A percentile compares a stretch with the other conserved stretches of the same genome.
phyloP scores from a whole-genome alignment of 2,797 vertebrate genomes.

The Aplochiton taeniatus region DNA sequence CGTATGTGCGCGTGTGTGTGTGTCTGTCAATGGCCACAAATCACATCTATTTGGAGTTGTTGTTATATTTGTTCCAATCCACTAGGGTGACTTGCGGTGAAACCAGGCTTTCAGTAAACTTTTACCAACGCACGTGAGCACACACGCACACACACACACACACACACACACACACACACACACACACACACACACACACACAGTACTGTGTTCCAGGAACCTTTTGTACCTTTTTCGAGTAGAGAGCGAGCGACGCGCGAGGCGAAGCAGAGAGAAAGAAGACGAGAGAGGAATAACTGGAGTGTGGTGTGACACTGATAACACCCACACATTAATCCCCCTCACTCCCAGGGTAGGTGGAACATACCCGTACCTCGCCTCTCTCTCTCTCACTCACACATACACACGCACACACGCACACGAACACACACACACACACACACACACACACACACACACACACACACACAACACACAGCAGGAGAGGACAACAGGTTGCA shows the following conservation, averaged over 20 bases:
- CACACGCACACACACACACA: constrained; percentile 3
- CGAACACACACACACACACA: constrained; percentile 33
- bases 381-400: constrained; percentile 31
- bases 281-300: constrained; percentile 29
- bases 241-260: constrained; percentile 17
- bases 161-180: constrained; percentile 24
- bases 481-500: neutral
- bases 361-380: no score
- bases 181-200: neutral
- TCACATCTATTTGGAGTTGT: constrained; percentile 1
- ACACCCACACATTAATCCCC: constrained; percentile 45
- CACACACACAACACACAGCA: neutral
- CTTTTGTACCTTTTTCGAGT: constrained; percentile 20
- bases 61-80: constrained; percentile 33
- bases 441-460: neutral
- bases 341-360: constrained; percentile 17
- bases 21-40: constrained; percentile 4
- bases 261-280: no score
- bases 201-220: constrained; percentile 6
- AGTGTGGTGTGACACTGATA: constrained; percentile 45
- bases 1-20: constrained; percentile 6
- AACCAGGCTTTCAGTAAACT: neutral
- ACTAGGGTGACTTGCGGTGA: constrained; percentile 10
- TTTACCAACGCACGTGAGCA: constrained; percentile 19
- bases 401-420: constrained; percentile 32